phyloP scores from a whole-genome alignment of 2,113 vertebrate species.

The Aegotheles bennettii region DNA sequence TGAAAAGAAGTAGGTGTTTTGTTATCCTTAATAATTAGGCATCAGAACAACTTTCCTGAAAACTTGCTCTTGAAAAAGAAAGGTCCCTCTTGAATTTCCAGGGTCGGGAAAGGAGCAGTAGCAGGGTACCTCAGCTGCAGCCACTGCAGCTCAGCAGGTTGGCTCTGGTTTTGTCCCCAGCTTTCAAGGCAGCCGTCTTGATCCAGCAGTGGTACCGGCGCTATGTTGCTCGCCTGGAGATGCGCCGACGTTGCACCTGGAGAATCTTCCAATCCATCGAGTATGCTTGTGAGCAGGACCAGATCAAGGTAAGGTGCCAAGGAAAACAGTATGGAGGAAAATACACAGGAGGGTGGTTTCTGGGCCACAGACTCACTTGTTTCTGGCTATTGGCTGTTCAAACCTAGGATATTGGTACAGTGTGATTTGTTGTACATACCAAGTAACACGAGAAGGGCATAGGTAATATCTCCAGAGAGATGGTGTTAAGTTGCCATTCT shows the following conservation, averaged over 20 bases:
- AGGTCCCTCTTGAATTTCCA: neutral
- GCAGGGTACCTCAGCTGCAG: neutral
- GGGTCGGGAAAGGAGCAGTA: neutral
- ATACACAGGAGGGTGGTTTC: neutral
- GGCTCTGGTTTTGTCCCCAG: constrained; percentile 56
- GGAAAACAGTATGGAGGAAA: neutral
- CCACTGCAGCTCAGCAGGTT: neutral
- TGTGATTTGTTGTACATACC: neutral
- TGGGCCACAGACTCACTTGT: neutral
- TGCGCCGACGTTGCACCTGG: constrained; percentile 90
- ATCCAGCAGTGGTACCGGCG: constrained; percentile 94
- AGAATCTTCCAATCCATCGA: constrained; percentile 95
- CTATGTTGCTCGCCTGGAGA: constrained; percentile 84
- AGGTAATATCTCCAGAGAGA: neutral
- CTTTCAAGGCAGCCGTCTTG: constrained; percentile 84
- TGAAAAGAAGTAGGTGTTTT: neutral
- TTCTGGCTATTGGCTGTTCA: neutral
- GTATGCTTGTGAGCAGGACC: constrained; percentile 89
- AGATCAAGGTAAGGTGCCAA: constrained; percentile 80
- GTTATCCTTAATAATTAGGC: neutral
- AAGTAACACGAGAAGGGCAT: neutral
- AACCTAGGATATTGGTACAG: neutral
- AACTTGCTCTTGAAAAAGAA: neutral
- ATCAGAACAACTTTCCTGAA: neutral
- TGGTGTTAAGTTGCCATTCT: neutral